Conservation (phyloP, 2,888 invertebrate species). For the Pyralis farinalis region DNA sequence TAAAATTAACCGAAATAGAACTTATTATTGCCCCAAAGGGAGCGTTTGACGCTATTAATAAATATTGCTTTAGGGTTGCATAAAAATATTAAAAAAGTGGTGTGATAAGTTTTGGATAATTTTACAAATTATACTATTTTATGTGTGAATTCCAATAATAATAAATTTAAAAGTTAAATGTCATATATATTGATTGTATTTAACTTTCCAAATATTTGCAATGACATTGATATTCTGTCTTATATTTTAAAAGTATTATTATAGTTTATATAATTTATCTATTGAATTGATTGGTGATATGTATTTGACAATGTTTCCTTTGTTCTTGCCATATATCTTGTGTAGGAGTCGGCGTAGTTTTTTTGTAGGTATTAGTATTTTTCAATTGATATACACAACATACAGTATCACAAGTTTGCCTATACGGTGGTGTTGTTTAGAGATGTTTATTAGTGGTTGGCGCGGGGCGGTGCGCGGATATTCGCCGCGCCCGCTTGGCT, state of each 20-base stretch:
- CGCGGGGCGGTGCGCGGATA: conserved; percentile 52
- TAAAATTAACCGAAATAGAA: conserved; percentile 76
- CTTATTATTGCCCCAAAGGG: conserved; percentile 77
- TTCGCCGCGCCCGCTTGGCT: conserved; percentile 60
- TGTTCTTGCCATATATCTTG: conserved; percentile 77
- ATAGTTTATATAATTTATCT: conserved; percentile 43
- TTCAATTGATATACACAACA: conserved; percentile 73
- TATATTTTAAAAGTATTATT: conserved; percentile 55
- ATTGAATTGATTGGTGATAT: conserved; percentile 55
- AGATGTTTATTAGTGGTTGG: conserved; percentile 66
- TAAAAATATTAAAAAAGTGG: conserved; percentile 74
- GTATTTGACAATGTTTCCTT: conserved; percentile 67
- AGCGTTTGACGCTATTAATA: conserved; percentile 79
- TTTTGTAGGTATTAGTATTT: conserved; percentile 72
- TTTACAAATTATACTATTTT: conserved; percentile 81
- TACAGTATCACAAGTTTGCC: conserved; percentile 73
- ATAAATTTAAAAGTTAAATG: conserved; percentile 64
- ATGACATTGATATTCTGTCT: conserved; percentile 41
- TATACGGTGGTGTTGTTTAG: conserved; percentile 70
- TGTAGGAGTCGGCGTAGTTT: conserved; percentile 73
- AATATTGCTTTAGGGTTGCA: conserved; percentile 78
- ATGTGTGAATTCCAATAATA: conserved; percentile 75
- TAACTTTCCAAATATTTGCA: conserved; percentile 50
- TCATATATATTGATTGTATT: conserved; percentile 41
- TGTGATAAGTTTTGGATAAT: conserved; percentile 81